These are phyloP conservation scores for Enteromius fasciolatus DNA, from an alignment of 2,797 vertebrate species.

Conservation along the genomic window DNA sequence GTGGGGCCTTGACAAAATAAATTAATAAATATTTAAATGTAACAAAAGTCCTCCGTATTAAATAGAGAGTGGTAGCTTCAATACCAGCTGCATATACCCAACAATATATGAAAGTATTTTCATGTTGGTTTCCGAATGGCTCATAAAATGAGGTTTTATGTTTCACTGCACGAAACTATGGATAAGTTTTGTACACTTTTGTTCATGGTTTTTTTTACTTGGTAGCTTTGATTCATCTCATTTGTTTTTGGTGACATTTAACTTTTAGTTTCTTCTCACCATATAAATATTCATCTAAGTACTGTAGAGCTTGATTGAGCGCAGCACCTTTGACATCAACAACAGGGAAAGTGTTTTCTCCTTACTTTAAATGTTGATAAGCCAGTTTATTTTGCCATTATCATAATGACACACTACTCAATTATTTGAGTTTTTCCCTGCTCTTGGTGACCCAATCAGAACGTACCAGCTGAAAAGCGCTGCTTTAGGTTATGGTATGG, in stretches of 20 bases:
- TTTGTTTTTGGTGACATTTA: slow-evolving; percentile 37
- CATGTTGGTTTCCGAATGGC: background rate
- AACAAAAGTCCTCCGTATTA: background rate
- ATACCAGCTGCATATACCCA: background rate
- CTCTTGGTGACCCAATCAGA: background rate
- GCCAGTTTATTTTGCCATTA: background rate
- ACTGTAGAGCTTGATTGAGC: background rate
- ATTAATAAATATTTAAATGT: too few species aligned
- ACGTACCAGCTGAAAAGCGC: background rate
- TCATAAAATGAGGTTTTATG: background rate
- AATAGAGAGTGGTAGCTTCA: background rate
- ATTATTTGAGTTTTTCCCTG: background rate
- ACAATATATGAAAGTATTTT: background rate
- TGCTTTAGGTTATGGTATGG: slow-evolving; percentile 18
- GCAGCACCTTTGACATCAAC: background rate
- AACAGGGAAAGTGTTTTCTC: background rate
- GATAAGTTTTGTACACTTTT: background rate
- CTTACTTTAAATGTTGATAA: background rate
- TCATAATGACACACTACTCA: background rate
- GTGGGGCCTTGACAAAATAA: background rate
- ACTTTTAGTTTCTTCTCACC: background rate
- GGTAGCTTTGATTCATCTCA: slow-evolving; percentile 39
- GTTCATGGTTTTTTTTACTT: background rate
- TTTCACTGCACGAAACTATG: background rate
- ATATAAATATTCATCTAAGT: background rate